Base-by-base conservation (phyloP, 2,113 vertebrate genomes). In the Hydrochoerus hydrochaeris region DNA sequence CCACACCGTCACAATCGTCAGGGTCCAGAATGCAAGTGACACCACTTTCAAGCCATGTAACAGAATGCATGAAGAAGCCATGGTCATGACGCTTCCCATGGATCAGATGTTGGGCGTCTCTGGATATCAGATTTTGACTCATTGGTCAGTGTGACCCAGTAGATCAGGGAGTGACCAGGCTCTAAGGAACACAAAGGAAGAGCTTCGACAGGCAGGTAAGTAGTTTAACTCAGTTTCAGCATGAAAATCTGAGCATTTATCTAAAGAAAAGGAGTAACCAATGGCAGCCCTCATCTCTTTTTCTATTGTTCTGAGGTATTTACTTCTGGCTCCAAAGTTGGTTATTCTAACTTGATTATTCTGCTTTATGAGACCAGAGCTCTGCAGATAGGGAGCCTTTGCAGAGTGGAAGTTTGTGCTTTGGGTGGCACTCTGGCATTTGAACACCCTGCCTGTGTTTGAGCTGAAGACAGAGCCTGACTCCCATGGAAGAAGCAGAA, bases 1-100 rank as follows among this genome's bases (percentile, higher is more conserved):
- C 38, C 20, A 13, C 35, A 49, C 10, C 0, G 20, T 24, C 2
- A 6, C 14, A 0, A 22, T 9, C 1, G 26, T 44, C 7, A 38
- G 46, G 9, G 32, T 9, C 44, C 0, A 6, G 80, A n/a, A 26
- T 1, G 0, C 52, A 44, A 90, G 67, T 46, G 9, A 10, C 35
- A 16, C 11, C 73, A 22, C 9, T 13, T 41, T 54, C n/a, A 30
- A 2, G 12, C 16, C 60, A 16, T 22, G 5, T 16, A 9, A 32
- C 58, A 17, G 2, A 60, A 54, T 4, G 38, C 49, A 22, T 5
- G 75, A 28, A 62, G 60, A 26, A n/a, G 26, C 85, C 58, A 32
- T 38, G 30, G n/a, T 41, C 19, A 38, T 3, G 5, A 77, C 19
- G 16, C 73, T 44, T 57, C 41, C 26, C 22, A 4, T 30, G 7